Conservation (phyloP, 2,797 vertebrate species). For the Anguilla marmorata region DNA sequence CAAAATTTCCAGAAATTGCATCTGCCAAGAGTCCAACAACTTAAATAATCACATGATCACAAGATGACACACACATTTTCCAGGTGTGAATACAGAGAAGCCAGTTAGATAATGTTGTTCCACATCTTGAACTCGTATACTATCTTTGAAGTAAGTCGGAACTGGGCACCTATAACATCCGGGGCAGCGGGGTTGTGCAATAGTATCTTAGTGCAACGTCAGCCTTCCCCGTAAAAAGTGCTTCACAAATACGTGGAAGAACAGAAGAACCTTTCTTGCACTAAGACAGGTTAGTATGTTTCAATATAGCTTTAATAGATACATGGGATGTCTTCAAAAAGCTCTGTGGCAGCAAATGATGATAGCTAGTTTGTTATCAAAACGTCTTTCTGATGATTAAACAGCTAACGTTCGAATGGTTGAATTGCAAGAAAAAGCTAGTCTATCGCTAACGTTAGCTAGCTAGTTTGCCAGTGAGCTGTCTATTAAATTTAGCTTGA, state of each 20-base stretch:
- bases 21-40: too few species aligned
- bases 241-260: conserved; percentile 61
- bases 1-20: too few species aligned
- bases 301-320: neutral
- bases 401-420: too few species aligned
- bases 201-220: conserved; percentile 66
- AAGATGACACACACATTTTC: neutral
- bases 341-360: neutral
- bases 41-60: too few species aligned
- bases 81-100: neutral
- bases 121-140: neutral
- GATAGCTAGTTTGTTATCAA: neutral
- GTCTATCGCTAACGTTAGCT: too few species aligned
- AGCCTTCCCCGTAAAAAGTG: conserved; percentile 47
- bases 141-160: conserved; percentile 2
- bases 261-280: neutral
- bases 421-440: too few species aligned
- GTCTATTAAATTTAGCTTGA: too few species aligned
- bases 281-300: neutral
- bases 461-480: too few species aligned
- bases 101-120: neutral
- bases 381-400: neutral
- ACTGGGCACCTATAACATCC: neutral
- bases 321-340: neutral
- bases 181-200: conserved; percentile 52